Conservation (phyloP, 1,140 invertebrate genomes). For the Antheraea pernyi region DNA sequence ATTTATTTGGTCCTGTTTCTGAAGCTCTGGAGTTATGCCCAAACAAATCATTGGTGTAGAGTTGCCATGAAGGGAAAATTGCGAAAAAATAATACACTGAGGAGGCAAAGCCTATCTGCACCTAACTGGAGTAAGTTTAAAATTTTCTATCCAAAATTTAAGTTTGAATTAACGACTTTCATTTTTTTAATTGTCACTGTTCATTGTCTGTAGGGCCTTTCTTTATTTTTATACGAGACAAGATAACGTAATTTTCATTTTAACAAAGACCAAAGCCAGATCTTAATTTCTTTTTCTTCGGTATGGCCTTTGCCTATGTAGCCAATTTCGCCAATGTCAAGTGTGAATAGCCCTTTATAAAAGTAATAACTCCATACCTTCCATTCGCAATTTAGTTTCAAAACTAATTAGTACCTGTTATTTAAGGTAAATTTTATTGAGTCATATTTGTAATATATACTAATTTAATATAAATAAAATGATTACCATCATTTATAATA, state of each 20-base stretch:
- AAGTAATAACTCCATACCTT: neutral
- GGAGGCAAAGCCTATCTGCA: conserved; percentile 83
- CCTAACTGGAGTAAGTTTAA: conserved; percentile 75
- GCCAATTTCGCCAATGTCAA: too few relatives aligned
- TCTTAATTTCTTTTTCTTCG: too few relatives aligned
- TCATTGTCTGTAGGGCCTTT: neutral
- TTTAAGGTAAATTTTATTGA: neutral
- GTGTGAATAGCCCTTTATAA: too few relatives aligned
- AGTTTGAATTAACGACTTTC: too few relatives aligned
- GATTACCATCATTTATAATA: neutral
- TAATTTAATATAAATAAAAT: neutral
- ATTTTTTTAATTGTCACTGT: neutral
- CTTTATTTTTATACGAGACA: too few relatives aligned
- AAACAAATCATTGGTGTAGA: conserved; percentile 98
- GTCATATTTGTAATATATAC: neutral
- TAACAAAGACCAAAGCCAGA: too few relatives aligned
- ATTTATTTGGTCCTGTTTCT: conserved; percentile 94
- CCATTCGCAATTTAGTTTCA: neutral
- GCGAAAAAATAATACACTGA: conserved; percentile 74
- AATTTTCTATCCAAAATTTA: neutral
- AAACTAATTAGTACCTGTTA: neutral
- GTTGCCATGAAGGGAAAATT: conserved; percentile 75
- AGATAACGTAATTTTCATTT: too few relatives aligned
- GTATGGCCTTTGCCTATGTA: too few relatives aligned
- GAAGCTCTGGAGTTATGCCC: conserved; percentile 97